phyloP scores from a whole-genome alignment of 2,797 vertebrate genomes.

The Geotria australis region DNA sequence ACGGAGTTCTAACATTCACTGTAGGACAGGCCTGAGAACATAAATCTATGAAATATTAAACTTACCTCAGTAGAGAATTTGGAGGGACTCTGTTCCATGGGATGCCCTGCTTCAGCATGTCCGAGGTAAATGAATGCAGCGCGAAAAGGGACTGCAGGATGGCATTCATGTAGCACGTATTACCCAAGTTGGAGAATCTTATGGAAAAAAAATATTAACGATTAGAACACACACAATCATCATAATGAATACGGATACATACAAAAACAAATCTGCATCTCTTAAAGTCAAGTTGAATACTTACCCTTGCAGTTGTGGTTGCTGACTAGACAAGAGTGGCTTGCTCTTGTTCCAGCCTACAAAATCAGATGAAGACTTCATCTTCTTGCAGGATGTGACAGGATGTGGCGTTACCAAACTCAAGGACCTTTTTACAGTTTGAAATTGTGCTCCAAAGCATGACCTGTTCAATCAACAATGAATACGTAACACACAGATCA shows the following conservation, averaged over 20 bases:
- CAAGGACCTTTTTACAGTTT: slow-evolving; percentile 52
- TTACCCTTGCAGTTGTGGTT: slow-evolving; percentile 72
- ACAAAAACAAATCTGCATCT: slow-evolving; percentile 3
- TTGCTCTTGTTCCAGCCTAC: slow-evolving; percentile 79
- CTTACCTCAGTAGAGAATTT: slow-evolving; percentile 65
- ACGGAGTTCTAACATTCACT: too few relatives aligned
- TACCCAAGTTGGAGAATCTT: slow-evolving; percentile 92
- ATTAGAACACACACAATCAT: neutral
- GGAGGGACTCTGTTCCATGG: slow-evolving; percentile 72
- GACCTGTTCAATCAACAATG: slow-evolving; percentile 14
- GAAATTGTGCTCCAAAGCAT: slow-evolving; percentile 19
- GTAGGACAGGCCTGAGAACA: neutral
- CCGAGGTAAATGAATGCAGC: slow-evolving; percentile 74
- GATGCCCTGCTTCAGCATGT: slow-evolving; percentile 72
- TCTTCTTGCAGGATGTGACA: slow-evolving; percentile 55
- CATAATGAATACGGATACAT: neutral
- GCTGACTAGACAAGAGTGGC: slow-evolving; percentile 33
- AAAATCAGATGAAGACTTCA: slow-evolving; percentile 54
- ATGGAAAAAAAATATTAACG: neutral
- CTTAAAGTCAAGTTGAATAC: slow-evolving; percentile 1
- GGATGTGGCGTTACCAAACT: slow-evolving; percentile 56
- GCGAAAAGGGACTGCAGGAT: slow-evolving; percentile 94
- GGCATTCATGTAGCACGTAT: slow-evolving; percentile 98
- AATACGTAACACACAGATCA: neutral
- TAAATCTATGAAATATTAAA: too few relatives aligned